Percentiles rank a stretch among this genome's conserved stretches.
These are phyloP conservation scores for Ectobius pallidus DNA, from an alignment of 2,888 invertebrate genomes.

Conservation along the genomic window DNA sequence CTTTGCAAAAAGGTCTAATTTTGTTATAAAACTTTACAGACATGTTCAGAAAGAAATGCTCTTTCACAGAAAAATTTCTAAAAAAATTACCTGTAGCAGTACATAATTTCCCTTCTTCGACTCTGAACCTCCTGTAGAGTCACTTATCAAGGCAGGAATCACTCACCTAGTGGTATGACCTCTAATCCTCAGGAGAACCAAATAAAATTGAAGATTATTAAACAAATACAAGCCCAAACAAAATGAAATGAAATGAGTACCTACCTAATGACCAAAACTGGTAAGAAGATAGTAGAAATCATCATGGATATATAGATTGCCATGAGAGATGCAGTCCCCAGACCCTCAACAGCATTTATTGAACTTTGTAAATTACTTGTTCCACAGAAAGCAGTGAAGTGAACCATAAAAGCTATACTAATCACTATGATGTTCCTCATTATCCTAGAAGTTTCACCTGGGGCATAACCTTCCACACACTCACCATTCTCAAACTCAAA, in stretches of 20 bases:
- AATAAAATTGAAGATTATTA: too few species aligned
- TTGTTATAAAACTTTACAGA: too few species aligned
- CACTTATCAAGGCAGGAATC: too few species aligned
- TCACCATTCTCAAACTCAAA: not conserved
- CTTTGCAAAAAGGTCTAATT: too few species aligned
- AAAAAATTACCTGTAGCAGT: too few species aligned
- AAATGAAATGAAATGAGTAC: not conserved
- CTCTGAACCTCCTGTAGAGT: too few species aligned
- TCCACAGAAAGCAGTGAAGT: constrained; percentile 91
- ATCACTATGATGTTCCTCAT: constrained; percentile 84
- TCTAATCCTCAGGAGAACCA: too few species aligned
- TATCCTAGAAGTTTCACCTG: constrained; percentile 58
- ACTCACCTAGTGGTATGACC: too few species aligned
- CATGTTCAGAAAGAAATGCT: too few species aligned
- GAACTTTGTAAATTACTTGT: constrained; percentile 84
- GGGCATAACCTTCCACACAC: constrained; percentile 1
- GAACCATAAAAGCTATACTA: constrained; percentile 88
- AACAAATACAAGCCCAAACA: too few species aligned
- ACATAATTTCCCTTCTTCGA: too few species aligned
- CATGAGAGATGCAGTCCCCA: constrained; percentile 83
- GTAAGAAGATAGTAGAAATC: constrained; percentile 87
- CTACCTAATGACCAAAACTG: constrained; percentile 68
- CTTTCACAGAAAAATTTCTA: too few species aligned
- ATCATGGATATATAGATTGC: constrained; percentile 88
- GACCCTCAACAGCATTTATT: constrained; percentile 78